phyloP scores from a whole-genome alignment of 2,113 vertebrate species.

The Hyaena hyaena region DNA sequence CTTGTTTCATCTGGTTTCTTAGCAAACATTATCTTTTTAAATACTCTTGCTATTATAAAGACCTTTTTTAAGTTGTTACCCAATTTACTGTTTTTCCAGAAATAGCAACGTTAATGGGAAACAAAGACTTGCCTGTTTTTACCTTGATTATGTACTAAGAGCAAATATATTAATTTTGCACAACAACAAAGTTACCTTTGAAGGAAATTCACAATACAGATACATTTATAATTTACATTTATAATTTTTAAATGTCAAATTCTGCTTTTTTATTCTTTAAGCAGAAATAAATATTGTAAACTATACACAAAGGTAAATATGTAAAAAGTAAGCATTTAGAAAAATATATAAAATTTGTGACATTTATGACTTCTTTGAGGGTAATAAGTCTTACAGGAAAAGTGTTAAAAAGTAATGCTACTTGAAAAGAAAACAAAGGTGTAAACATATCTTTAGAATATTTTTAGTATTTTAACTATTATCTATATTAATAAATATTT shows the following conservation, averaged over 20 bases:
- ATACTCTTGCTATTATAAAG: neutral
- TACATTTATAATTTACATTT: neutral
- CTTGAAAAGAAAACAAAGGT: constrained; percentile 1
- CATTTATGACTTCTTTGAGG: neutral
- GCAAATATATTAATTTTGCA: neutral
- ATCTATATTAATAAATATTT: neutral
- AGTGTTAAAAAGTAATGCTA: neutral
- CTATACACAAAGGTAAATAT: neutral
- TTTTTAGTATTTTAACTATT: neutral
- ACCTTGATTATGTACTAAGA: neutral
- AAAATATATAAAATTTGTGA: neutral
- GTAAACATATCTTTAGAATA: neutral
- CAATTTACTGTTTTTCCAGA: neutral
- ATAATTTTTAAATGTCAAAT: neutral
- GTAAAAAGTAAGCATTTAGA: neutral
- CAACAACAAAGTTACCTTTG: neutral
- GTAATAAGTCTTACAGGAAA: neutral
- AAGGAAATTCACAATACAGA: neutral
- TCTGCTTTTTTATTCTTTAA: neutral
- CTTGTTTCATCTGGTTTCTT: neutral
- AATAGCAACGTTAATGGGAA: neutral
- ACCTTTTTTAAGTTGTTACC: neutral
- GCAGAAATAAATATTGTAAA: neutral
- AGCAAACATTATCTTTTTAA: neutral
- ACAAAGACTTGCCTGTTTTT: neutral